A percentile compares a stretch with the other conserved stretches of the same genome.
Conservation (phyloP, 2,113 vertebrate species). For the Oryzias melastigma region DNA sequence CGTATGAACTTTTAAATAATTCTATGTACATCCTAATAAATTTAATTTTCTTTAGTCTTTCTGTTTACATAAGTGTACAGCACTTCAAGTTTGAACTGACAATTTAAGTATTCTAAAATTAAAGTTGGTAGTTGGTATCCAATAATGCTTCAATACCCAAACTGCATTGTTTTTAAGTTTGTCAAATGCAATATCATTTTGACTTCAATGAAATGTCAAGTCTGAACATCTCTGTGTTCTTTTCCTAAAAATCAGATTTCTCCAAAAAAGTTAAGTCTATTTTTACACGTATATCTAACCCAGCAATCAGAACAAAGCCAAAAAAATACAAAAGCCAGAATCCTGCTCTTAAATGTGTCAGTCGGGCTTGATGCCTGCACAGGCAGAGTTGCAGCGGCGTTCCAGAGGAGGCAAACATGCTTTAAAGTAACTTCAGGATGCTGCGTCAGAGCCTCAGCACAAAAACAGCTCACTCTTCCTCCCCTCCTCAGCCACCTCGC, state of each 20-base stretch:
- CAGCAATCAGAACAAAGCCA: slow-evolving; percentile 19
- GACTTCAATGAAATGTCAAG: not conserved
- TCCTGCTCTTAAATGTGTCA: slow-evolving; percentile 17
- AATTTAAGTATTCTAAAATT: no score
- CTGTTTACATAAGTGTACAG: no score
- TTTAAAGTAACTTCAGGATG: slow-evolving; percentile 19
- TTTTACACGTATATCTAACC: slow-evolving; percentile 27
- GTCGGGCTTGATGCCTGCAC: slow-evolving; percentile 12
- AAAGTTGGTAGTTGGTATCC: no score
- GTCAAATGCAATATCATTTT: no score
- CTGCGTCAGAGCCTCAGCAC: slow-evolving; percentile 1
- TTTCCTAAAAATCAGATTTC: not conserved
- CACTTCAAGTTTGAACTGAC: no score
- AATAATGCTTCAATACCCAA: no score
- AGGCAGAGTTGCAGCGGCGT: slow-evolving; percentile 12
- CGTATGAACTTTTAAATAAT: no score
- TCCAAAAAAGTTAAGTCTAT: slow-evolving; percentile 10
- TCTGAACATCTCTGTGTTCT: not conserved
- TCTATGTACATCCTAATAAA: no score
- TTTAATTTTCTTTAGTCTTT: no score
- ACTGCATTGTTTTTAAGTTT: no score
- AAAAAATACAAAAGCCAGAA: slow-evolving; percentile 15
- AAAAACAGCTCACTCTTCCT: slow-evolving; percentile 6
- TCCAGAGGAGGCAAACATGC: slow-evolving; percentile 6
- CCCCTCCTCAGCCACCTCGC: slow-evolving; percentile 6